Evolutionary conservation across 2,797 vertebrate species (phyloP).

Genomic region (Hydrophis major): DNA sequence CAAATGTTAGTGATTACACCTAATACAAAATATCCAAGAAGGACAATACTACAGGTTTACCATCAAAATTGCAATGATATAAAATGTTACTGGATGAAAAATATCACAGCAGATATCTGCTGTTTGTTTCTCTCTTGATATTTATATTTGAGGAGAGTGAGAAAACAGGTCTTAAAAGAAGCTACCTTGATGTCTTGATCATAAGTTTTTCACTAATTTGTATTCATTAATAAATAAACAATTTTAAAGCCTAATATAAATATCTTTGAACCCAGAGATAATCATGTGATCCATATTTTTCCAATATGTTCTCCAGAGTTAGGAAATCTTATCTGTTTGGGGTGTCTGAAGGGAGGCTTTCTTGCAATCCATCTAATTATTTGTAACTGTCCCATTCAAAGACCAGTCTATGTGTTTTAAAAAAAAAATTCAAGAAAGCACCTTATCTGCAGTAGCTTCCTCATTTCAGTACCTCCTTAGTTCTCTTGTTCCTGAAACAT

Average conservation of each 20-base stretch:
- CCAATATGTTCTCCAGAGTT: background rate
- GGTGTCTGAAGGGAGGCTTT: background rate
- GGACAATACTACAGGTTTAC: slow-evolving; percentile 44
- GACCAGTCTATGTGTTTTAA: background rate
- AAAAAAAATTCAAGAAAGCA: background rate
- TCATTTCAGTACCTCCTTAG: background rate
- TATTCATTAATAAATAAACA: background rate
- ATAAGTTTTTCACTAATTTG: slow-evolving; percentile 13
- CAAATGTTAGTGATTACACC: slow-evolving; percentile 44
- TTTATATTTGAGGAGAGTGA: slow-evolving; percentile 33
- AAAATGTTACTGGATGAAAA: slow-evolving; percentile 50
- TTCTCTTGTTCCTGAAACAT: background rate
- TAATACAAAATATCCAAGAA: slow-evolving; percentile 53
- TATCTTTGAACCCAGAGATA: background rate
- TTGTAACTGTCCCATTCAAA: background rate
- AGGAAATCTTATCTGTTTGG: background rate
- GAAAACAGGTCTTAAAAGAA: slow-evolving; percentile 29
- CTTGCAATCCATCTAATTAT: background rate
- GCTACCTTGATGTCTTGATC: background rate
- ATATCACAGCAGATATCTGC: slow-evolving; percentile 34
- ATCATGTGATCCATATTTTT: background rate
- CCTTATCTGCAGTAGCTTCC: background rate
- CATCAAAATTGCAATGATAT: slow-evolving; percentile 47
- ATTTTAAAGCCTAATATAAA: slow-evolving; percentile 20
- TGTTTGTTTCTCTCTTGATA: slow-evolving; percentile 44